Evolutionary conservation across 2,113 vertebrate genomes (phyloP).

Genomic region (Sprattus sprattus): DNA sequence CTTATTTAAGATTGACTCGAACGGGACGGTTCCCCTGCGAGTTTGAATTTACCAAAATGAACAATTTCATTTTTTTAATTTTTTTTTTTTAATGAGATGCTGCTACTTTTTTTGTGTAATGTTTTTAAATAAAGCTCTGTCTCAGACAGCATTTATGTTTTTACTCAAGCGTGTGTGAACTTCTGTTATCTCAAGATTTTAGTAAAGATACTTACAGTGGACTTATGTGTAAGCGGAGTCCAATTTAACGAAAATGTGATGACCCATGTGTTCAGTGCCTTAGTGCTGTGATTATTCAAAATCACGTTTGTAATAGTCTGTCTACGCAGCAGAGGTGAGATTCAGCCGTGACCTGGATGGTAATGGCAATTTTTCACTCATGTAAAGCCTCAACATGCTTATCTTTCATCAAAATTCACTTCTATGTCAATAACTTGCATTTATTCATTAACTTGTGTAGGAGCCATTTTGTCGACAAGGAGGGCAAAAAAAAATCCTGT

Average conservation of each 20-base stretch:
- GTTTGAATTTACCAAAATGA: slow-evolving; percentile 52
- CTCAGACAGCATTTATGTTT: slow-evolving; percentile 62
- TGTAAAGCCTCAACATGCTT: background rate
- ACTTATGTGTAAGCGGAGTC: background rate
- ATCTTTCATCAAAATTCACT: no score
- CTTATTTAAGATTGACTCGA: slow-evolving; percentile 60
- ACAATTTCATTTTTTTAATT: slow-evolving; percentile 54
- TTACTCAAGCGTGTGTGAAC: slow-evolving; percentile 27
- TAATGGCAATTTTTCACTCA: background rate
- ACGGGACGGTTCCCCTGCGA: background rate
- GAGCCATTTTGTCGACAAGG: no score
- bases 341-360: background rate
- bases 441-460: no score
- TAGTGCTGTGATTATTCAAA: no score
- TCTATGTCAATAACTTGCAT: no score
- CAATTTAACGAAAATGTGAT: background rate
- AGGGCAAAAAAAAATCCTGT: no score
- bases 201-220: background rate
- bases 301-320: no score
- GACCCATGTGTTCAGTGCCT: background rate
- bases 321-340: background rate
- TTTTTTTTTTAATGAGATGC: slow-evolving; percentile 75
- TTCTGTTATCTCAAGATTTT: slow-evolving; percentile 17
- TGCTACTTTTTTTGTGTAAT: slow-evolving; percentile 79
- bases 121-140: slow-evolving; percentile 85